Evolutionary conservation across 2,113 vertebrate species (phyloP), one percentile per base, ranked within the genome.

Genomic region (Chlamydotis undulata): DNA sequence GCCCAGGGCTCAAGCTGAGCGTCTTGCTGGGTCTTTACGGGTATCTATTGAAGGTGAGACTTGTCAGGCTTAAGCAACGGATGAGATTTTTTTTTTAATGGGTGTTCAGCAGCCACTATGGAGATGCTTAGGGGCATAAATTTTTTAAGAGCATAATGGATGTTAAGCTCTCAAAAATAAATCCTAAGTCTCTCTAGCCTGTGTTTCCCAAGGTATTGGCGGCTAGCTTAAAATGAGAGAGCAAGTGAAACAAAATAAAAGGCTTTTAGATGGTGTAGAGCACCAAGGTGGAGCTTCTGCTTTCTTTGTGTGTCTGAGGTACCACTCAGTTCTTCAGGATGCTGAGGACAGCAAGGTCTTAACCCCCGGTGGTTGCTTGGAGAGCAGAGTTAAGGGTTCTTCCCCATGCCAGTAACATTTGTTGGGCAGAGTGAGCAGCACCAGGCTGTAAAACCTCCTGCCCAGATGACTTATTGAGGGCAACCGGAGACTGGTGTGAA

Each of bases 91-190:
- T 85, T 87, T 94, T 94, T 89, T 89, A 96, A 91, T 95, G 94
- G 95, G 95, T 93, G 95, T 84, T 96, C 89, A 71, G 91, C 91
- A 96, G 91, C 87, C 87, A 84, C 81, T 49, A 61, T 94, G 87
- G 93, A 96, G 95, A 95, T 91, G 95, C 96, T 96, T 87, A 95
- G 94, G 94, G 94, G 93, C 93, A 95, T 95, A 76, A 87, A 87
- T 97, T 96, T 96, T 96, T 96, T 89, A 96, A 96, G 91, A 94
- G 94, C 69, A 56, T 96, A 96, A 96, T 96, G 94, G 96, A 95
- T 89, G 87, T 96, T 96, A 97, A 96, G 93, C 89, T 91, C 89
- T 94, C 84, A 93, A 95, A 96, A 96, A 96, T 82, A 97, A 94
- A 96, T 93, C 87, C 70, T 45, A 82, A 91, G 70, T 87, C 84